Evolutionary conservation across 2,113 vertebrate species (phyloP).

Genomic region (Peromyscus leucopus): DNA sequence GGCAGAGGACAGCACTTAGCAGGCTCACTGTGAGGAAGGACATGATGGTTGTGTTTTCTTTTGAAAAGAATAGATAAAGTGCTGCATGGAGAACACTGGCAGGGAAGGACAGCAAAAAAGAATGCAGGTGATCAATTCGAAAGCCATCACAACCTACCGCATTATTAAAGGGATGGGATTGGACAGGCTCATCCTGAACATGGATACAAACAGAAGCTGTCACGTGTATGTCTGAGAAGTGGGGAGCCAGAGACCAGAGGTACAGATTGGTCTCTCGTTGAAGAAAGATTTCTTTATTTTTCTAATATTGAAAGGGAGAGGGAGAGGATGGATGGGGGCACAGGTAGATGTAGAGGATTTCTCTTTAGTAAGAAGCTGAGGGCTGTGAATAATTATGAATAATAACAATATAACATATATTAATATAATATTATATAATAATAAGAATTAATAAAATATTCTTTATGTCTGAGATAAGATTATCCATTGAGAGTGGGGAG

Average conservation of each 20-base stretch:
- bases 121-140: background rate
- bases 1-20: background rate
- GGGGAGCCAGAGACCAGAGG: background rate
- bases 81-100: background rate
- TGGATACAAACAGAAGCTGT: background rate
- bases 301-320: background rate
- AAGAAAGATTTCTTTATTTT: constrained; percentile 1
- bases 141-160: no score
- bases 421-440: background rate
- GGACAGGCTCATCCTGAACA: background rate
- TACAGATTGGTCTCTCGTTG: background rate
- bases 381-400: background rate
- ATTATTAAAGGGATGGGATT: background rate
- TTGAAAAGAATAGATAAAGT: background rate
- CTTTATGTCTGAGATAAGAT: background rate
- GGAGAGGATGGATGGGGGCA: background rate
- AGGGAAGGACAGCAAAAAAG: background rate
- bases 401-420: background rate
- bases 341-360: background rate
- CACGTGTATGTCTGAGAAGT: background rate
- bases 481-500: background rate
- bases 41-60: background rate
- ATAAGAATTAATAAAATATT: background rate
- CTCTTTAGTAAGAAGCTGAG: background rate
- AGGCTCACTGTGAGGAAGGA: background rate